Base-by-base conservation (phyloP, 1,140 invertebrate genomes). In the Drosophila kanapiae region DNA sequence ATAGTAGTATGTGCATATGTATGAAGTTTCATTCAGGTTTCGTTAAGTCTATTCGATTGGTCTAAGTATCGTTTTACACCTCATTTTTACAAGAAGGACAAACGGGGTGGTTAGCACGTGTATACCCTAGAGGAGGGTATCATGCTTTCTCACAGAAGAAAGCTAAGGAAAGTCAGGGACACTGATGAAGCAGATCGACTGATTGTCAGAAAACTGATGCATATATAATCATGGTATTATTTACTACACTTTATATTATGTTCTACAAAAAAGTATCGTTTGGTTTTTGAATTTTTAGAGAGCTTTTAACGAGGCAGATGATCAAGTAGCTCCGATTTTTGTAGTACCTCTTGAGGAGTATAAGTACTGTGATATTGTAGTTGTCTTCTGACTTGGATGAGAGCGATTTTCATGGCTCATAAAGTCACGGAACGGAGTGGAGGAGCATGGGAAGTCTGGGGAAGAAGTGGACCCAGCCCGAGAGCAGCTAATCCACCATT, bases 331-430 rank as follows among this genome's bases (percentile, higher is more conserved):
- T 23, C 1, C 1, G 23, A 23, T 23, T 23, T 48, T 27, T 14
- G 11, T 47, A 48, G 14, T 9, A 10, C 4, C 13, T 10, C 13
- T 10, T 29, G 3, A 6, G 27, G 47, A 8, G 14, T 49, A n/a
- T 48, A 23, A 23, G 29, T 14, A 4, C 48, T 33, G 9, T n/a
- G 16, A 11, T 33, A 33, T n/a, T n/a, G n/a, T 33, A 33, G 45
- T 35, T 13, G 11, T 6, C 16, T 54, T 37, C 16, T 29, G 48
- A 42, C 38, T 62, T 48, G 29, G 42, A 23, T 54, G 42, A 47
- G 54, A 43, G 60, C 45, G 27, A 33, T 62, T 72, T 83, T 84
- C 70, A 83, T 62, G 75, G 76, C 62, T 78, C 65, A 86, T 86
- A 72, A 82, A 65, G 59, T 40, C 38, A 42, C 57, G 63, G 49